Base-by-base conservation (phyloP, 2,888 invertebrate species). In the Osmoderma eremita region DNA sequence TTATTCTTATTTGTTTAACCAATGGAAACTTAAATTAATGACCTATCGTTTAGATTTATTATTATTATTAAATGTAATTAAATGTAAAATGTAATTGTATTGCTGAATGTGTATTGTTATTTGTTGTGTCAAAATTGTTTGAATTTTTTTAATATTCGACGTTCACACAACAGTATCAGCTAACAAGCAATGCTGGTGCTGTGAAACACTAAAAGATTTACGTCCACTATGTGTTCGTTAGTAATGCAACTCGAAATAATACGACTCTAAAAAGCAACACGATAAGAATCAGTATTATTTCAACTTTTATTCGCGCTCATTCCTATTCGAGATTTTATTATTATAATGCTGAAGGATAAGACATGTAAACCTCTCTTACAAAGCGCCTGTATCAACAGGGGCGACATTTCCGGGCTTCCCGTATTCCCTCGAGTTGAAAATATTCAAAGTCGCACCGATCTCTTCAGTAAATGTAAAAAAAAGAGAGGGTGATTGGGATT, bases 251-350 rank as follows among this genome's bases (percentile, higher is more conserved):
- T 30, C 8, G 10, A 30, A 42, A 15, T 42, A 6, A 17, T 42
- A 42, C 42, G 42, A 15, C 17, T n/a, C 17, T 10, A n/a, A 42
- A 42, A 17, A 42, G 17, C 13, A 12, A 3, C 18, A 18, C 17
- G 17, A 12, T n/a, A 49, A 49, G 22, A 49, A 20, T 49, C 8
- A 22, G 2, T 36, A 53, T 36, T 17, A 17, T 15, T 36, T 13
- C 15, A 15, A 30, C 12, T 17, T 53, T 53, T 45, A 45, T 53
- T 53, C 12, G 17, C 6, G 8, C 38, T 36, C 13, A 36, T 53
- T 13, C 36, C 12, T 53, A 53, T 41, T 56, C 22, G 10, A 39
- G 22, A 58, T 58, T 58, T 58, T 22, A 58, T 61, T 58, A 45
- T 45, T 61, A 30, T 24, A 61, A 45, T 45, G 12, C 48, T n/a